Evolutionary conservation across 2,888 invertebrate genomes (phyloP).

Genomic region (Drosophila infuscata): DNA sequence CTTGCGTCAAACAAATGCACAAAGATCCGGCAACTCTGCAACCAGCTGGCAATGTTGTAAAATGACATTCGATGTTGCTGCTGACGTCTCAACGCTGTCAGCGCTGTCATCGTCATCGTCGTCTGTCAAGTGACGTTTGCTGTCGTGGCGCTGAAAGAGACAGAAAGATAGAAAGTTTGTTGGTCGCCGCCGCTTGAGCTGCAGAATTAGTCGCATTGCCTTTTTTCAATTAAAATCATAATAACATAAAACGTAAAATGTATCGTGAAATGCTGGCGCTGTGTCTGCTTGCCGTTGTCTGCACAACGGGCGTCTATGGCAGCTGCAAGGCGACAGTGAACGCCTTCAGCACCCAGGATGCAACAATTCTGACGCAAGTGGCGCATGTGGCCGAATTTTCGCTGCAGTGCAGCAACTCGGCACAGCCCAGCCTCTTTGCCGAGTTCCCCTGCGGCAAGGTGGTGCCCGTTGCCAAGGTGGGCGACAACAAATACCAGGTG

Average conservation of each 20-base stretch:
- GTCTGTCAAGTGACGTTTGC: slow-evolving; percentile 71
- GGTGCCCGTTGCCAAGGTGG: slow-evolving; percentile 92
- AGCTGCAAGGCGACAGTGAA: slow-evolving; percentile 90
- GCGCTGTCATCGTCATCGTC: slow-evolving; percentile 28
- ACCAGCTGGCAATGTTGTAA: slow-evolving; percentile 7
- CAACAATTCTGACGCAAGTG: slow-evolving; percentile 94
- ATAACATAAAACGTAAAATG: slow-evolving; percentile 54
- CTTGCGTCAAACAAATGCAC: background rate
- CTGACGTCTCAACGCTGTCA: slow-evolving; percentile 38
- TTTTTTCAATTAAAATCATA: slow-evolving; percentile 29
- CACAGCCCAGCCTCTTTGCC: slow-evolving; percentile 92
- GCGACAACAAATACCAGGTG: slow-evolving; percentile 94
- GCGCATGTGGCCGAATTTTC: slow-evolving; percentile 96
- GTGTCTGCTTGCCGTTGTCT: slow-evolving; percentile 64
- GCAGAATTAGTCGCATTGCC: background rate
- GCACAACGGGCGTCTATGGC: slow-evolving; percentile 66
- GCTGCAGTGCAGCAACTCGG: slow-evolving; percentile 91
- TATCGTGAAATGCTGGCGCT: slow-evolving; percentile 65
- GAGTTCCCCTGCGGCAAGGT: slow-evolving; percentile 93
- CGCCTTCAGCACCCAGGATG: slow-evolving; percentile 96
- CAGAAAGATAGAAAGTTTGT: slow-evolving; percentile 69
- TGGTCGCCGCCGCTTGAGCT: slow-evolving; percentile 19
- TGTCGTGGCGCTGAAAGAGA: slow-evolving; percentile 69
- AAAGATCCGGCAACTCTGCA: slow-evolving; percentile 14
- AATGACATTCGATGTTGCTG: slow-evolving; percentile 12